phyloP scores from a whole-genome alignment of 1,140 invertebrate genomes.

The Frieseomelitta varia region DNA sequence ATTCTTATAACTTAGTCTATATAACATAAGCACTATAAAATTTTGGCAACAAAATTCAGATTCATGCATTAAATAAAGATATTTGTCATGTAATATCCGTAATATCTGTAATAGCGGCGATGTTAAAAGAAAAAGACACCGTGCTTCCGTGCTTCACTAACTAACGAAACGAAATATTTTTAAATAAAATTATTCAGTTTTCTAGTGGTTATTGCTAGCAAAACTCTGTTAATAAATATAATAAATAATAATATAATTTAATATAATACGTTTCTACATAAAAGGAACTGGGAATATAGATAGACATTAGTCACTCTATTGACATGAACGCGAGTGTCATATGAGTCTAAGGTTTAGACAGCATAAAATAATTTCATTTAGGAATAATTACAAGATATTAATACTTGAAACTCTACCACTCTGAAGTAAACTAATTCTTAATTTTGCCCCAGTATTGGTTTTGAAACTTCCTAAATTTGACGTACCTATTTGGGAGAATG shows the following conservation, averaged over 20 bases:
- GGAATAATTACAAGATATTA: neutral
- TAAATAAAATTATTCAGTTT: neutral
- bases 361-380: neutral
- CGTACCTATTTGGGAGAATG: neutral
- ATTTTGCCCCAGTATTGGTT: neutral
- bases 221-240: neutral
- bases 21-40: no score
- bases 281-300: neutral
- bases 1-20: neutral
- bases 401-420: neutral
- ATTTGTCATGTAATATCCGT: neutral
- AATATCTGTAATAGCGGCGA: no score
- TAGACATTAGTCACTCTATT: neutral
- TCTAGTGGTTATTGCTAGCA: neutral
- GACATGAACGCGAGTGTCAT: neutral
- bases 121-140: no score
- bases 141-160: neutral
- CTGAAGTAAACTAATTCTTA: neutral
- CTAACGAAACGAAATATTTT: neutral
- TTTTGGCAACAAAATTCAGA: neutral
- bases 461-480: neutral
- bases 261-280: neutral
- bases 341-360: no score
- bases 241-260: neutral
- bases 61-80: neutral